Conservation (phyloP, 2,113 vertebrate genomes). For the Promerops cafer region DNA sequence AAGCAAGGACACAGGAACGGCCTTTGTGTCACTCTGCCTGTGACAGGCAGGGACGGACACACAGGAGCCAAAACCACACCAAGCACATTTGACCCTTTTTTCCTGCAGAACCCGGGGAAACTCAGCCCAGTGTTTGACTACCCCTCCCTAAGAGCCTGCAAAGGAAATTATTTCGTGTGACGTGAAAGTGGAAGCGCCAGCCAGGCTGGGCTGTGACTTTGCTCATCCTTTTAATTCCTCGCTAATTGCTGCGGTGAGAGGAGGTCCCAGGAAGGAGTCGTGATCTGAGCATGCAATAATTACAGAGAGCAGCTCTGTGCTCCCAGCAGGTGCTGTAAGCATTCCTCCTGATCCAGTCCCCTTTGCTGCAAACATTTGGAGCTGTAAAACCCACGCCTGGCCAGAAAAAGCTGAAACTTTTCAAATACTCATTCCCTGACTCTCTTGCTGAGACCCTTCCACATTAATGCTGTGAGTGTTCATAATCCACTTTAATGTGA, state of each 20-base stretch:
- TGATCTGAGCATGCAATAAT: background rate
- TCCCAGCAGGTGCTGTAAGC: background rate
- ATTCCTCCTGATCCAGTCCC: background rate
- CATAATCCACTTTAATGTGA: background rate
- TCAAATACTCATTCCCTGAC: no score
- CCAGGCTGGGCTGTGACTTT: background rate
- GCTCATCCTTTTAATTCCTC: background rate
- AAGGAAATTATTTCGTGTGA: background rate
- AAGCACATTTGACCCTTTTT: background rate
- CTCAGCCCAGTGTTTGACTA: background rate
- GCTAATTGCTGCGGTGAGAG: background rate
- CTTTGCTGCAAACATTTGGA: background rate
- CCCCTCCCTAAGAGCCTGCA: background rate
- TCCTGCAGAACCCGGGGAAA: background rate
- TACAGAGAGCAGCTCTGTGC: background rate
- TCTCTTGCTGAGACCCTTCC: background rate
- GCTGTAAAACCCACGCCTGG: background rate
- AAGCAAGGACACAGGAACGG: accelerated
- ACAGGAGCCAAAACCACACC: background rate
- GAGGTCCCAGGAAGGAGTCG: background rate
- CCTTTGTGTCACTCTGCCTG: background rate
- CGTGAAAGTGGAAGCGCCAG: background rate
- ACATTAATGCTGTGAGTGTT: background rate
- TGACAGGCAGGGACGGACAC: background rate
- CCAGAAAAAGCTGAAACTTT: background rate